Conservation (phyloP, 1,140 invertebrate species). For the Polypedilum vanderplanki region DNA sequence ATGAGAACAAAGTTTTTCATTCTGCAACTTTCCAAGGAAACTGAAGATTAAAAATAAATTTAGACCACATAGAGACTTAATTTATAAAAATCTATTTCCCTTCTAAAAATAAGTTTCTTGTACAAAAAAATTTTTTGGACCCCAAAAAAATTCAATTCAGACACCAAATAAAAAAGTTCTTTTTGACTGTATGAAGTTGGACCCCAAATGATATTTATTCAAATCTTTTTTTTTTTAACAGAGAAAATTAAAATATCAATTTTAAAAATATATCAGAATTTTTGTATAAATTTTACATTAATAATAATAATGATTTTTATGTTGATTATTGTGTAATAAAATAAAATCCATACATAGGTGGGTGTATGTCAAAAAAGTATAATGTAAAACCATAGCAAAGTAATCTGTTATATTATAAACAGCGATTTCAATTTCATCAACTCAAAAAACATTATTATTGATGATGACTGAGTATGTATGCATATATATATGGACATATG, state of each 20-base stretch:
- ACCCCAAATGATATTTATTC: not conserved
- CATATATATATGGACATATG: no score
- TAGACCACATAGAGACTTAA: no score
- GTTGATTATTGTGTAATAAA: not conserved
- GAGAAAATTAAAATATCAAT: no score
- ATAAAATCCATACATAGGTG: not conserved
- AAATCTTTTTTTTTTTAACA: no score
- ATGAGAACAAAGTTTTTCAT: no score
- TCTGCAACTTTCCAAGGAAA: not conserved
- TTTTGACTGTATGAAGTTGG: not conserved
- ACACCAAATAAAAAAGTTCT: not conserved
- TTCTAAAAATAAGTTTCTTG: no score
- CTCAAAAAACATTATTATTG: not conserved
- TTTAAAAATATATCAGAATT: no score
- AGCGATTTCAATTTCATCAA: constrained; percentile 20
- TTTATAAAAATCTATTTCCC: no score
- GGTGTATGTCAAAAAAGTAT: not conserved
- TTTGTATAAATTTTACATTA: no score
- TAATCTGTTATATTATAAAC: constrained; percentile 23
- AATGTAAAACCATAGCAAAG: not conserved
- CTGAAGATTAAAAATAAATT: not conserved
- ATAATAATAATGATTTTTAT: not conserved
- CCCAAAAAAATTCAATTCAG: no score
- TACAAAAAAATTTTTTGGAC: no score
- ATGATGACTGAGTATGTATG: not conserved